phyloP scores from a whole-genome alignment of 2,113 vertebrate genomes.

The Emydura subglobosa region DNA sequence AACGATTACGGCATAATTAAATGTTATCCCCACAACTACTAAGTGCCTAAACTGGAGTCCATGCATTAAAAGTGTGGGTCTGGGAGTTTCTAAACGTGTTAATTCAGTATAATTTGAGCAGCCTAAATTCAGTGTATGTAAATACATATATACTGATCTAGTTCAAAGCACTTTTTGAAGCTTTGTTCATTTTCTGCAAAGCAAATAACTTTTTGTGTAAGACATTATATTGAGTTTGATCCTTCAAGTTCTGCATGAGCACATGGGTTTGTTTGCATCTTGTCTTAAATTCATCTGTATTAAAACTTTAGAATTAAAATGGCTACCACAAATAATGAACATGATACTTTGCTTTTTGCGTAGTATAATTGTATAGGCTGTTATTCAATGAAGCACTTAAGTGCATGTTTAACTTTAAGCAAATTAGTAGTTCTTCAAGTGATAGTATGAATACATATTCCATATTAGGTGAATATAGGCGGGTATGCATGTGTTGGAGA shows the following conservation, averaged over 20 bases:
- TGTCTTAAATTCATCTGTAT: background rate
- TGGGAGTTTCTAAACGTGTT: background rate
- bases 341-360: background rate
- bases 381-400: background rate
- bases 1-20: background rate
- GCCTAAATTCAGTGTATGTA: background rate
- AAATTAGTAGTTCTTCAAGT: background rate
- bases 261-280: background rate
- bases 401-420: background rate
- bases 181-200: background rate
- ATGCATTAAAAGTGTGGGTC: background rate
- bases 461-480: background rate
- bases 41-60: background rate
- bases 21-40: background rate
- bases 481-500: no score
- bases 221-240: background rate
- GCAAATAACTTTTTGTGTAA: background rate
- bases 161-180: background rate
- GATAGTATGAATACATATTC: background rate
- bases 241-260: background rate
- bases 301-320: background rate
- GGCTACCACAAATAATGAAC: background rate
- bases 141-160: background rate
- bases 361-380: background rate
- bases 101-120: background rate